A percentile compares a stretch with the other conserved stretches of the same genome.
These are phyloP conservation scores for Rhinogobio ventralis DNA, from an alignment of 2,797 vertebrate genomes.

Conservation along the genomic window DNA sequence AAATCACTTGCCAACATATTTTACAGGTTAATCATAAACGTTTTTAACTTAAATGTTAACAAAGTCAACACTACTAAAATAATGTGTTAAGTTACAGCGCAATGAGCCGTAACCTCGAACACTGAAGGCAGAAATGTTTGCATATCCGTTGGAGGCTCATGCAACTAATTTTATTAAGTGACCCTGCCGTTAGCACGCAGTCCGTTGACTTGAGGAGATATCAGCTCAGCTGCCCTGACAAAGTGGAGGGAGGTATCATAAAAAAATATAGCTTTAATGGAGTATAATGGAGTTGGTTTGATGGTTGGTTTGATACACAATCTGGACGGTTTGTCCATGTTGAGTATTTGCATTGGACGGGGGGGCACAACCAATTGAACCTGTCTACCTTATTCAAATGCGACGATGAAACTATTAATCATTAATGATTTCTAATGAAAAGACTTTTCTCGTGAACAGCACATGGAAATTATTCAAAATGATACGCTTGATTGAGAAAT, in stretches of 20 bases:
- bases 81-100: constrained; percentile 34
- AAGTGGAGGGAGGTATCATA: constrained; percentile 32
- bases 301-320: constrained; percentile 47
- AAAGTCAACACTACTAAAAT: constrained; percentile 38
- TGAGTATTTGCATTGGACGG: constrained; percentile 49
- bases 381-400: constrained; percentile 7
- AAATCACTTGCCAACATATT: constrained; percentile 41
- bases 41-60: constrained; percentile 44
- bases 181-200: constrained; percentile 52
- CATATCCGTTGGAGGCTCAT: constrained; percentile 59
- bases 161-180: constrained; percentile 52
- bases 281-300: constrained; percentile 23
- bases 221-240: constrained; percentile 47
- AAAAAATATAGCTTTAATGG: constrained; percentile 40
- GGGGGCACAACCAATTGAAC: not conserved
- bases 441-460: not conserved
- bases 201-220: constrained; percentile 41
- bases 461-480: not conserved
- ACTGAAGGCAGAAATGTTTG: constrained; percentile 58
- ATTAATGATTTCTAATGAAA: constrained; percentile 44
- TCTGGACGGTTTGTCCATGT: constrained; percentile 30
- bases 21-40: constrained; percentile 49
- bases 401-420: constrained; percentile 41
- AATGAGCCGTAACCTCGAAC: constrained; percentile 31
- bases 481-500: not conserved